These are phyloP conservation scores for Campylomormyrus tamandua DNA, from an alignment of 2,113 vertebrate genomes.

Conservation along the genomic window DNA sequence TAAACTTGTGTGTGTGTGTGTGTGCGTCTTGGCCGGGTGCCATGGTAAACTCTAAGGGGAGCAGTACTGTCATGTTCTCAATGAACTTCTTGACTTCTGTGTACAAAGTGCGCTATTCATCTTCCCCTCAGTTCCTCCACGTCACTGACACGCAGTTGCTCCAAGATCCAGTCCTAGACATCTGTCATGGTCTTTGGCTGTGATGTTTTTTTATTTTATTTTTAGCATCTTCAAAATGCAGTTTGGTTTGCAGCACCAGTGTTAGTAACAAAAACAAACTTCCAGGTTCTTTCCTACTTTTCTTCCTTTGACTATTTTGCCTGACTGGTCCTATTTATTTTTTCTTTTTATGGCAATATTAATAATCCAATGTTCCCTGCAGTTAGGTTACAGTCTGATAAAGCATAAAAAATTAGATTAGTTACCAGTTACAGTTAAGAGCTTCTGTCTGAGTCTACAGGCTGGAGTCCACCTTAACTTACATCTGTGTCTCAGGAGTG, in stretches of 20 bases:
- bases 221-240: constrained; percentile 46
- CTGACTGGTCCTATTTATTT: background rate
- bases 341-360: background rate
- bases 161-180: constrained; percentile 44
- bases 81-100: constrained; percentile 47
- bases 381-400: background rate
- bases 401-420: background rate
- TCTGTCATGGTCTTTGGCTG: constrained; percentile 38
- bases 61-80: constrained; percentile 55
- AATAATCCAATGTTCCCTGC: background rate
- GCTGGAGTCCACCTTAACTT: background rate
- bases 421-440: background rate
- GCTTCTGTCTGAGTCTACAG: background rate
- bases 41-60: constrained; percentile 48
- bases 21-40: constrained; percentile 48
- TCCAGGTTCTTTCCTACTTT: constrained; percentile 19
- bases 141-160: constrained; percentile 47
- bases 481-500: background rate
- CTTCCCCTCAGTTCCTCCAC: constrained; percentile 35
- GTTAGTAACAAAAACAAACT: constrained; percentile 36
- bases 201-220: constrained; percentile 46
- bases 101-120: constrained; percentile 64
- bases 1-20: constrained; percentile 17
- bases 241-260: constrained; percentile 26
- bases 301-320: background rate